Evolutionary conservation across 2,888 invertebrate genomes (phyloP).

Genomic region (Brachylomia viminalis): DNA sequence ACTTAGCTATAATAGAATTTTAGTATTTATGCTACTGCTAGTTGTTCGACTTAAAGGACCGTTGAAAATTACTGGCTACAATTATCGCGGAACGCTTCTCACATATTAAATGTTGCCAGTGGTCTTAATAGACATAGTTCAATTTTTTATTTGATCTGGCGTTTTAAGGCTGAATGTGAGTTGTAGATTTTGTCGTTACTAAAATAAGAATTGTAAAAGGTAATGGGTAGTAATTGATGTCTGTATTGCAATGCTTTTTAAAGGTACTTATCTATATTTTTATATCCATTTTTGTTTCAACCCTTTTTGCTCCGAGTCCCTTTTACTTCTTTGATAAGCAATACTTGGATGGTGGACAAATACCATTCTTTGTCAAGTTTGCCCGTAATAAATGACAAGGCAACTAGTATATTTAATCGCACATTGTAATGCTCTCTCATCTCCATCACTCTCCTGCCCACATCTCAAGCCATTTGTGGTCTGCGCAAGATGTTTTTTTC

Average conservation of each 20-base stretch:
- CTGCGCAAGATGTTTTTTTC: not conserved
- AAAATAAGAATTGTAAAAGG: not conserved
- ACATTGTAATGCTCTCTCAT: not conserved
- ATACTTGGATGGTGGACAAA: not conserved
- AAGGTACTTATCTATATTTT: no score
- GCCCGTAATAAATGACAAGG: not conserved
- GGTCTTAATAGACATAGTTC: conserved; percentile 46
- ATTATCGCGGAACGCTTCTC: conserved; percentile 61
- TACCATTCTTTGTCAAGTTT: not conserved
- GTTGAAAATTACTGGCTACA: conserved; percentile 50
- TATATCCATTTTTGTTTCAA: no score
- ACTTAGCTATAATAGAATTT: conserved; percentile 58
- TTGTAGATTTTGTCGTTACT: not conserved
- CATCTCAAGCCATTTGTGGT: not conserved
- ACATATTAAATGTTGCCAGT: conserved; percentile 58
- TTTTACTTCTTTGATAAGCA: not conserved
- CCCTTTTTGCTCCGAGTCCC: no score
- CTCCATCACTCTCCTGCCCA: no score
- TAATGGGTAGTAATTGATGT: not conserved
- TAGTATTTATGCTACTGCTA: conserved; percentile 40
- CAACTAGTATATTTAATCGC: conserved; percentile 2
- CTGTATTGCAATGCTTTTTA: not conserved
- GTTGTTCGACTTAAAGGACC: conserved; percentile 21
- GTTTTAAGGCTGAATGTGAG: not conserved
- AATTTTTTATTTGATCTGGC: conserved; percentile 29